Conservation (phyloP, 2,888 invertebrate genomes). For the Physocephala rufipes region DNA sequence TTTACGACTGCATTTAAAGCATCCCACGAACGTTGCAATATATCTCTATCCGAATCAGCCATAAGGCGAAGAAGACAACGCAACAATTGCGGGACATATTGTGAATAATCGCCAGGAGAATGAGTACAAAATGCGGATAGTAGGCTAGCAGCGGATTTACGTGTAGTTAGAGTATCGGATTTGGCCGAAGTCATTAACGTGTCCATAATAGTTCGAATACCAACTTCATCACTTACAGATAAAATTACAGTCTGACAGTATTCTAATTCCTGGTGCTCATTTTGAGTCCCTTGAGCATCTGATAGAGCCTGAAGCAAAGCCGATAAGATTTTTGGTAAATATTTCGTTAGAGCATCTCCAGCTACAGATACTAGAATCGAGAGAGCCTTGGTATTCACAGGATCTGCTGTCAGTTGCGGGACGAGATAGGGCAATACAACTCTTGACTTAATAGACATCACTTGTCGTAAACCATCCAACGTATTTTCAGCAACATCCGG, state of each 20-base stretch:
- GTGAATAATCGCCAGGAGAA: constrained; percentile 85
- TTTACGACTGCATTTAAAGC: constrained; percentile 89
- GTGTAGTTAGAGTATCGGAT: constrained; percentile 71
- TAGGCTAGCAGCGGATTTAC: constrained; percentile 86
- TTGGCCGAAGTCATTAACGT: constrained; percentile 82
- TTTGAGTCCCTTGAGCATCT: constrained; percentile 73
- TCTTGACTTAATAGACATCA: constrained; percentile 95
- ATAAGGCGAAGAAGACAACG: constrained; percentile 87
- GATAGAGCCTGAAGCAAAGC: constrained; percentile 83
- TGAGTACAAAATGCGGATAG: constrained; percentile 90
- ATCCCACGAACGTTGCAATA: constrained; percentile 89
- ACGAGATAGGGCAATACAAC: constrained; percentile 96
- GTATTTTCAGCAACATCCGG: constrained; percentile 85
- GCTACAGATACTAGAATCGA: constrained; percentile 95
- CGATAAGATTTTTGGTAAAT: constrained; percentile 90
- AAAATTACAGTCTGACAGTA: constrained; percentile 94
- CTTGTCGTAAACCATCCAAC: constrained; percentile 94
- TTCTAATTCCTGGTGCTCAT: constrained; percentile 80
- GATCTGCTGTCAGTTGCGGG: constrained; percentile 88
- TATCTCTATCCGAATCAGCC: constrained; percentile 81
- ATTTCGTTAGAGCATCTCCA: constrained; percentile 90
- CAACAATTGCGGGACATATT: constrained; percentile 87
- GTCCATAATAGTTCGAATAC: constrained; percentile 87
- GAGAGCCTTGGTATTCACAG: constrained; percentile 92
- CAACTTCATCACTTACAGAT: constrained; percentile 88